Evolutionary conservation across 2,888 invertebrate genomes (phyloP).

Genomic region (Caenorhabditis sp.): DNA sequence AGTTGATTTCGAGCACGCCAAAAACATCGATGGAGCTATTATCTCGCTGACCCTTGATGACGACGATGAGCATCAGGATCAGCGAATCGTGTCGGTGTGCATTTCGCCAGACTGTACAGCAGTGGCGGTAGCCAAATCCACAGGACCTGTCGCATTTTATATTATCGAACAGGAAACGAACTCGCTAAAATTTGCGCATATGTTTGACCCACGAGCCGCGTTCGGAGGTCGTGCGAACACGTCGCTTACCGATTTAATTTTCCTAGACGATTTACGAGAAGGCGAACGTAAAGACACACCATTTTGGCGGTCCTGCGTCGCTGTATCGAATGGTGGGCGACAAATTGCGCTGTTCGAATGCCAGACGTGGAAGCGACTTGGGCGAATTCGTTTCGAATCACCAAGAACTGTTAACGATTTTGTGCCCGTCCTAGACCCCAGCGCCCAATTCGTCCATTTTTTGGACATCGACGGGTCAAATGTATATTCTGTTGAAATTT

Average conservation of each 20-base stretch:
- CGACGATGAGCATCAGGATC: constrained; percentile 4
- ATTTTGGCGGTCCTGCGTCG: constrained; percentile 74
- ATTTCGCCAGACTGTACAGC: constrained; percentile 69
- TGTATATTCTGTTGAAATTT: constrained; percentile 80
- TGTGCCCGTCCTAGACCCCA: constrained; percentile 31
- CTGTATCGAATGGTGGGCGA: constrained; percentile 76
- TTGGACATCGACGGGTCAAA: constrained; percentile 84
- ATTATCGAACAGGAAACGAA: constrained; percentile 52
- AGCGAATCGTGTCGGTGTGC: constrained; percentile 47
- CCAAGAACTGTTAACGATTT: constrained; percentile 72
- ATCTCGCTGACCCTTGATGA: constrained; percentile 39
- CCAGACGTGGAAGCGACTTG: constrained; percentile 89
- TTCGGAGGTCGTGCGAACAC: constrained; percentile 19
- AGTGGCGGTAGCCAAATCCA: constrained; percentile 53
- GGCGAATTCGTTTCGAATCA: constrained; percentile 78
- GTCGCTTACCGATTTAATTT: constrained; percentile 58
- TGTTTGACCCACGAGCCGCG: constrained; percentile 43
- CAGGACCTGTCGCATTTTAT: constrained; percentile 60
- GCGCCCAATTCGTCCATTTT: constrained; percentile 75
- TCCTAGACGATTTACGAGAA: constrained; percentile 57
- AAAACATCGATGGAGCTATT: constrained; percentile 37
- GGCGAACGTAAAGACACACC: constrained; percentile 66
- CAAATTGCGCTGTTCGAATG: constrained; percentile 64
- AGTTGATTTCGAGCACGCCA: constrained; percentile 38
- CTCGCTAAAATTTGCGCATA: constrained; percentile 51